These are phyloP conservation scores for Pycnonotus jocosus DNA, from an alignment of 2,113 vertebrate genomes.

Conservation along the genomic window DNA sequence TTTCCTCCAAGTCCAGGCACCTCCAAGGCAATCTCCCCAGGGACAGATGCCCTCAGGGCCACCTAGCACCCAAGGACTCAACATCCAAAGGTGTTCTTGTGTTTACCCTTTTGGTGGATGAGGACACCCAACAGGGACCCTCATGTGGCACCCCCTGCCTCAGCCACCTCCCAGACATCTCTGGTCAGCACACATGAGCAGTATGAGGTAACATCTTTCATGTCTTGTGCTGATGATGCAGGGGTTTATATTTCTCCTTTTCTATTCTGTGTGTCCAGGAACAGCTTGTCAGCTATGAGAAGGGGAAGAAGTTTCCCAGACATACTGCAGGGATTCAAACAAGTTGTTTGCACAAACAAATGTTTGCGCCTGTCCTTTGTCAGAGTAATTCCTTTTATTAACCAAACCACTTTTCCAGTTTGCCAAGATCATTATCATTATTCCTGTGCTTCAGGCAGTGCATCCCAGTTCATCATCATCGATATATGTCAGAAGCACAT, in stretches of 20 bases:
- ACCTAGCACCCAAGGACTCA: not conserved
- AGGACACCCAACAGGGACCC: fast-evolving
- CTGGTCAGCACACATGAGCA: fast-evolving
- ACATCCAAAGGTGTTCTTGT: not conserved
- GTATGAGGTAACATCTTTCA: not conserved
- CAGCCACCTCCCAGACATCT: not conserved
- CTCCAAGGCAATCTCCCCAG: not conserved
- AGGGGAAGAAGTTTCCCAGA: not conserved
- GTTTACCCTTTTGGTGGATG: not conserved
- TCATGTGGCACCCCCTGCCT: not conserved
- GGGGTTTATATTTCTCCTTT: not conserved
- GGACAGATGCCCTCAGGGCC: no score
- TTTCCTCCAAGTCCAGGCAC: not conserved
- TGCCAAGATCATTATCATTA: not conserved
- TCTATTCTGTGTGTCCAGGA: not conserved
- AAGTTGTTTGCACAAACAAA: not conserved
- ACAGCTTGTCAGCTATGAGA: not conserved
- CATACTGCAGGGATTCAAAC: not conserved
- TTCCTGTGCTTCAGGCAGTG: not conserved
- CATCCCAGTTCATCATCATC: not conserved
- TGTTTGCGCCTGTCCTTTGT: not conserved
- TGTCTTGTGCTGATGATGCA: not conserved
- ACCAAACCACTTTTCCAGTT: not conserved
- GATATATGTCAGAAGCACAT: not conserved
- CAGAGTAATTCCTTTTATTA: not conserved